Conservation (phyloP, 2,888 invertebrate species). For the Sepiola atlantica region DNA sequence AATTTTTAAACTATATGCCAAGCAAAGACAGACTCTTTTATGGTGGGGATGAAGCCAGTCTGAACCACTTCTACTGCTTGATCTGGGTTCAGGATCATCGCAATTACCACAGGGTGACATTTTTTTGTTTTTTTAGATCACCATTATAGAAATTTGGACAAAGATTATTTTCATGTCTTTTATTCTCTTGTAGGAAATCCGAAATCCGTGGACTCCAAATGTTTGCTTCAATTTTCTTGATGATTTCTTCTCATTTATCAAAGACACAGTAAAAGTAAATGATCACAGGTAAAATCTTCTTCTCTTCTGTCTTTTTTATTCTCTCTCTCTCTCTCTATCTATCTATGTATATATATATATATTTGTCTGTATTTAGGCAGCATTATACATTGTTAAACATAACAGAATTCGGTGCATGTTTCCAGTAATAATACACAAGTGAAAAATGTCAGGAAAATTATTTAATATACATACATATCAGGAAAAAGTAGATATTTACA, state of each 20-base stretch:
- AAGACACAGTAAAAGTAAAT: slow-evolving; percentile 59
- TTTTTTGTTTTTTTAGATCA: too few species aligned
- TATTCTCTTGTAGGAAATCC: slow-evolving; percentile 59
- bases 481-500: too few species aligned
- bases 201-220: slow-evolving; percentile 77
- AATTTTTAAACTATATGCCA: background rate
- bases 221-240: slow-evolving; percentile 83
- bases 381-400: too few species aligned
- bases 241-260: slow-evolving; percentile 77
- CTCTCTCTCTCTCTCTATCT: background rate
- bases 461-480: too few species aligned
- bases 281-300: slow-evolving; percentile 57
- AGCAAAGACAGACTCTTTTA: too few species aligned
- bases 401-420: too few species aligned
- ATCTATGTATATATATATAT: too few species aligned
- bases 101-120: background rate
- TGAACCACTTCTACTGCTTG: background rate
- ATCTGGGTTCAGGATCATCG: background rate
- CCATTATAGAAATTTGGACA: too few species aligned
- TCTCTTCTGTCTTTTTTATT: background rate
- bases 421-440: too few species aligned
- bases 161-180: background rate
- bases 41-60: background rate
- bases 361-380: too few species aligned
- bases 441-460: too few species aligned